These are phyloP conservation scores for Platalea minor DNA, from an alignment of 2,797 vertebrate species.

Conservation along the genomic window DNA sequence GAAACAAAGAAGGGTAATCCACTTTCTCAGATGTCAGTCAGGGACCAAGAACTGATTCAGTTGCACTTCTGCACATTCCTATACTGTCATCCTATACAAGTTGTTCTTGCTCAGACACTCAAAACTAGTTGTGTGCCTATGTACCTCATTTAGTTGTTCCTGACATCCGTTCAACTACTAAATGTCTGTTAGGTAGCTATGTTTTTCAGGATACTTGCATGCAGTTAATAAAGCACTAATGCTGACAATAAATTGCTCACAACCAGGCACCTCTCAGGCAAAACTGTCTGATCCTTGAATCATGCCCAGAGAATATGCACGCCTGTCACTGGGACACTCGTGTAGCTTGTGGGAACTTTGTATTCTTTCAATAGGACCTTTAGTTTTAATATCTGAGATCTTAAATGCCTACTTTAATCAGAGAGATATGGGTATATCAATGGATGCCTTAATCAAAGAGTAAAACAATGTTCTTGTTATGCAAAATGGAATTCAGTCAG, in stretches of 20 bases:
- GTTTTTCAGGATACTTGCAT: not conserved
- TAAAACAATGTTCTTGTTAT: not conserved
- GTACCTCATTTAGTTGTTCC: not conserved
- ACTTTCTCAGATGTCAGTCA: not conserved
- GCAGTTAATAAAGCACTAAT: not conserved
- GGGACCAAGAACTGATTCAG: not conserved
- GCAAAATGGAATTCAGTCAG: not conserved
- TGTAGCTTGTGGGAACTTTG: not conserved
- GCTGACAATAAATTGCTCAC: not conserved
- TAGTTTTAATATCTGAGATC: not conserved
- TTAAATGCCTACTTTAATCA: not conserved
- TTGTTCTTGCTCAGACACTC: not conserved
- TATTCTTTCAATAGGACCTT: not conserved
- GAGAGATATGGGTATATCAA: not conserved
- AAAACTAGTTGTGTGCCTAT: not conserved
- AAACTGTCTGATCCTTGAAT: not conserved
- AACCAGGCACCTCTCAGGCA: not conserved
- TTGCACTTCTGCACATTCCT: not conserved
- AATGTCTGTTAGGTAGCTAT: not conserved
- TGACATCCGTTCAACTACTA: not conserved
- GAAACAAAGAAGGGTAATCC: not conserved
- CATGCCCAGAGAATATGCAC: not conserved
- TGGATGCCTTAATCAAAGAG: not conserved
- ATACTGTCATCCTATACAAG: not conserved
- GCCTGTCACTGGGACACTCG: too few relatives aligned